These are phyloP conservation scores for Zapus hudsonius DNA, from an alignment of 2,113 vertebrate genomes.

Conservation along the genomic window DNA sequence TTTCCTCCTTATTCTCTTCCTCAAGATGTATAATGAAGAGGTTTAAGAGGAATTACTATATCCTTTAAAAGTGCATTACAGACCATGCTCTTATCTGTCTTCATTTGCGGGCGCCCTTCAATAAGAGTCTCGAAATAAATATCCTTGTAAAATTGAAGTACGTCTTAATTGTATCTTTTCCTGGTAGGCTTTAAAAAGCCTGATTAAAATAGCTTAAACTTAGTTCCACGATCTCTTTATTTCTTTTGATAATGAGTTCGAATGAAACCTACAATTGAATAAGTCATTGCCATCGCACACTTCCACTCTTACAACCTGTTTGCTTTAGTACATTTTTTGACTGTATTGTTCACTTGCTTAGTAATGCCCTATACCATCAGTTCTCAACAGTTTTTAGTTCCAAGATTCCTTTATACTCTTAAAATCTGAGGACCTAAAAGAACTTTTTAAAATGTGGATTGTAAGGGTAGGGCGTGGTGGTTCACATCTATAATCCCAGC, in stretches of 20 bases:
- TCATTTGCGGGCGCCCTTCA: slow-evolving; percentile 32
- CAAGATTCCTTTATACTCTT: not conserved
- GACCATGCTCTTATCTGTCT: slow-evolving; percentile 39
- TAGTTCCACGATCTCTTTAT: slow-evolving; percentile 49
- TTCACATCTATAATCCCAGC: too few species aligned
- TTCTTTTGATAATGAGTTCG: slow-evolving; percentile 45
- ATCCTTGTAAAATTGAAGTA: slow-evolving; percentile 63
- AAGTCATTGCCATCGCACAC: slow-evolving; percentile 11
- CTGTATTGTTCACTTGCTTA: slow-evolving; percentile 35
- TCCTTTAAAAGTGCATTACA: slow-evolving; percentile 35
- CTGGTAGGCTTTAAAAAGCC: slow-evolving; percentile 64
- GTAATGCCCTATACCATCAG: slow-evolving; percentile 19
- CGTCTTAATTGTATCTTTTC: slow-evolving; percentile 65
- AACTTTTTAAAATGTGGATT: slow-evolving; percentile 12
- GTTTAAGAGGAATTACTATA: slow-evolving; percentile 49
- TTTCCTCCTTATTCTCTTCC: slow-evolving; percentile 65
- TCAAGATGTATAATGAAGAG: slow-evolving; percentile 67
- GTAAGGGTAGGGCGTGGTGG: not conserved
- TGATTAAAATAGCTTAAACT: slow-evolving; percentile 68
- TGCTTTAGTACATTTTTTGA: not conserved
- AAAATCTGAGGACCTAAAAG: slow-evolving; percentile 6
- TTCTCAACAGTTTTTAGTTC: not conserved
- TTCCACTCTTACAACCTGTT: slow-evolving; percentile 33
- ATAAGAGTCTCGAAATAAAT: slow-evolving; percentile 61
- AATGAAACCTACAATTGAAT: slow-evolving; percentile 50